These are phyloP conservation scores for Sebastes iracundus DNA, from an alignment of 2,797 vertebrate species.

Conservation along the genomic window DNA sequence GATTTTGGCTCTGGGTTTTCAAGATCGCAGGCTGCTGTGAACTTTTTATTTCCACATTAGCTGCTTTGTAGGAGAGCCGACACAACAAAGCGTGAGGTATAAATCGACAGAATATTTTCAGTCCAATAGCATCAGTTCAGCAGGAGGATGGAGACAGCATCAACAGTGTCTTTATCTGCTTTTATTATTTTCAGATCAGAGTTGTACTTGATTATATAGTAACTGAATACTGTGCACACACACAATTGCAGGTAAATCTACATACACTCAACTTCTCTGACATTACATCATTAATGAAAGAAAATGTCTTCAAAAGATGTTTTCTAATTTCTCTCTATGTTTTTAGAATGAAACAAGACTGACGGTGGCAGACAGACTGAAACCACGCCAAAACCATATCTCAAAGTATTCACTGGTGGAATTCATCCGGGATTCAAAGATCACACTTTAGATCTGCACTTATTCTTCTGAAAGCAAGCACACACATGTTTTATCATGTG, in stretches of 20 bases:
- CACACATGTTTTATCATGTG: no score
- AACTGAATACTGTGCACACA: not conserved
- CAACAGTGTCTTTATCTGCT: not conserved
- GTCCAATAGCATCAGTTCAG: conserved; percentile 8
- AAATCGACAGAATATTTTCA: not conserved
- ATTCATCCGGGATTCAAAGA: not conserved
- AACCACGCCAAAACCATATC: not conserved
- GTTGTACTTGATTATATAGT: not conserved
- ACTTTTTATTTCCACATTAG: conserved; percentile 7
- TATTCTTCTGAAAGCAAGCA: not conserved
- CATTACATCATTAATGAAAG: not conserved
- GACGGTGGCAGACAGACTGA: not conserved
- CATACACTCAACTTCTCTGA: not conserved
- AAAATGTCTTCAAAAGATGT: not conserved
- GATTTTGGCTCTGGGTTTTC: conserved; percentile 32
- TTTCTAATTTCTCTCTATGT: not conserved
- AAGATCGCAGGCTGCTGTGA: conserved; percentile 18
- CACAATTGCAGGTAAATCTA: not conserved
- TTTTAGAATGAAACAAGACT: not conserved
- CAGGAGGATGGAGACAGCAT: not conserved
- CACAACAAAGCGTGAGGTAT: conserved; percentile 8
- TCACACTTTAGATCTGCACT: not conserved
- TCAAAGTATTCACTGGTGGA: not conserved
- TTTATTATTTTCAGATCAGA: not conserved
- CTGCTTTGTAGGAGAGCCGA: not conserved